Base-by-base conservation (phyloP, 2,797 vertebrate genomes). In the Tragelaphus eurycerus region DNA sequence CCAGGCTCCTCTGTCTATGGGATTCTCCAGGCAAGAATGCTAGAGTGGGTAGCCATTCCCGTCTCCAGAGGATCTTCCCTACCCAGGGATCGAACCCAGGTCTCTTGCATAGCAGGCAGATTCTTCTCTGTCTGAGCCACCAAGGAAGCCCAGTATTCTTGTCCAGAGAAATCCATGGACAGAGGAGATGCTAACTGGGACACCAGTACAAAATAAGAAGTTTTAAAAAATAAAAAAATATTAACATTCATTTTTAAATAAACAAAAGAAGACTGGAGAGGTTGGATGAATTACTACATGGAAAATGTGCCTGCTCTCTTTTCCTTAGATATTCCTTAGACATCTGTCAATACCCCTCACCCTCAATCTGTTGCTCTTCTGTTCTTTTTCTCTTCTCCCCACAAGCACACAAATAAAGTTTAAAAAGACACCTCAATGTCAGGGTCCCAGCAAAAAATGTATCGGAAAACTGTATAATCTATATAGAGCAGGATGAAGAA, bases 361-460 rank as follows among this genome's bases (percentile, higher is more conserved):
- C 89, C 34, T 93, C 17, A 83, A n/a, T 13, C 23, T 62, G 21
- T 55, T 50, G 14, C 9, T 91, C 43, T 79, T 86, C 54, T 13
- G 11, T 50, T 67, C 21, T 67, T 62, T 96, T 55, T 25, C 9
- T 95, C 38, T 96, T 82, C 48, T 82, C 13, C 50, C n/a, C 29
- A 64, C 5, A 34, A 62, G 38, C 34, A 46, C 59, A 90, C 27
- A 59, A 86, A 82, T n/a, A 79, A 64, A 86, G 15, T 81, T 52
- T 31, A 95, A 90, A 87, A 85, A 74, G n/a, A 90, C 57, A 62
- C 48, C 15, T 83, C 87, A 38, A 54, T 84, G 88, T 83, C 25
- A 64, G 29, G 4, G 10, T 60, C 5, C 29, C 79, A 25, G 60
- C 1, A 43, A 93, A 25, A 90, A 82, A 19, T 38, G 15, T 23